A percentile compares a stretch with the other conserved stretches of the same genome.
phyloP scores from a whole-genome alignment of 2,888 invertebrate species.

The Branchellion lobata region DNA sequence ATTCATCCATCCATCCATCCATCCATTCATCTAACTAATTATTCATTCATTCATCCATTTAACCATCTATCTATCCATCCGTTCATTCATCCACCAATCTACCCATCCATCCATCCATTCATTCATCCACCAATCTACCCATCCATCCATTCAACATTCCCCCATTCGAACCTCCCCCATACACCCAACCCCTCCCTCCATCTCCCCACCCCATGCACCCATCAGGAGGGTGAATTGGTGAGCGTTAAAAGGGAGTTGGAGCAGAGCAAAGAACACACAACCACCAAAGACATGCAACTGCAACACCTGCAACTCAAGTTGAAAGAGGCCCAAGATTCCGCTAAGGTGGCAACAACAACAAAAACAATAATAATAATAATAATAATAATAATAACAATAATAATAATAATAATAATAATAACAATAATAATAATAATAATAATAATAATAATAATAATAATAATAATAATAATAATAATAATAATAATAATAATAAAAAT shows the following conservation, averaged over 20 bases:
- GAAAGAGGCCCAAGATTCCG: constrained; percentile 23
- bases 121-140: not conserved
- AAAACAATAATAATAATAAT: too few species aligned
- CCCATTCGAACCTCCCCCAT: not conserved
- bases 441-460: too few species aligned
- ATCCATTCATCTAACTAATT: not conserved
- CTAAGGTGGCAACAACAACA: constrained; percentile 8
- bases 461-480: too few species aligned
- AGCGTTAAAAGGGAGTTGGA: constrained; percentile 30
- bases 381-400: too few species aligned
- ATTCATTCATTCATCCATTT: not conserved
- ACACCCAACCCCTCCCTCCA: not conserved
- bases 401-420: too few species aligned
- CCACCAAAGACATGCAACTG: constrained; percentile 23
- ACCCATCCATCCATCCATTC: not conserved
- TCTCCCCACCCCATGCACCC: not conserved
- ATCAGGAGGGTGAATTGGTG: constrained; percentile 9
- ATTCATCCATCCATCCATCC: not conserved
- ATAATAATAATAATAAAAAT: too few species aligned
- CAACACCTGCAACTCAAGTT: constrained; percentile 21
- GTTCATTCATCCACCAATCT: not conserved
- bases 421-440: too few species aligned
- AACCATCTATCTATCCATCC: not conserved
- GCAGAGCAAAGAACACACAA: not conserved
- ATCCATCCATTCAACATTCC: not conserved